Evolutionary conservation across 2,888 invertebrate genomes (phyloP), one percentile per base, ranked within the genome.

Genomic region (Hemithea aestivaria): DNA sequence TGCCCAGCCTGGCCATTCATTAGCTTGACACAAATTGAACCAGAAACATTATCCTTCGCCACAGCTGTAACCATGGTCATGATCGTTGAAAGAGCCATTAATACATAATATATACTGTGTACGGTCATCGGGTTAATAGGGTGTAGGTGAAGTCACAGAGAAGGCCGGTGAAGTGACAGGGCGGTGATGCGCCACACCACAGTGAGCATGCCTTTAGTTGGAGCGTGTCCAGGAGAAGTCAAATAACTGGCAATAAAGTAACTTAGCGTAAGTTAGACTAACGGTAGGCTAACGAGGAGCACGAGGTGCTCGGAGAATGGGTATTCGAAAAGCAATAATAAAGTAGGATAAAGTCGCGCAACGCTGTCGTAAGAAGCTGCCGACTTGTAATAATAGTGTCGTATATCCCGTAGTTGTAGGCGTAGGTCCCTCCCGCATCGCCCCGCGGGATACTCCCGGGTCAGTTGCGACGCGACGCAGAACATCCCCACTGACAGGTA

Each of bases 291-390:
- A 75, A 64, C 28, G 56, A 59, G 73, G 80, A 77, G 75, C 82
- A 84, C 84, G 78, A 75, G 84, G 84, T 84, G 84, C 69, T 82
- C 74, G 74, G 74, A 72, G 79, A 75, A 78, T 83, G 87, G 87
- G 87, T 88, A 88, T 88, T 88, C 87, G 82, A 87, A 79, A 88
- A 87, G 87, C 87, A 88, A 87, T 87, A 88, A 87, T 83, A 87
- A 78, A 64, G 81, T 87, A 87, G 87, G 69, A 67, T 58, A 45
- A 71, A 75, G 81, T 81, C 77, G 75, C 80, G 81, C 82, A 79
- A 73, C 75, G 81, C 69, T 71, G 83, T 81, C 77, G 56, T 52
- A 41, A 62, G 75, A 73, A 73, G 66, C 80, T 70, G 82, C 77
- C 66, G 71, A 70, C 73, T 72, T 31, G 24, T 34, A 43, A 27